Percentiles rank a stretch among this genome's conserved stretches.
These are phyloP conservation scores for Lutjanus erythropterus DNA, from an alignment of 2,113 vertebrate genomes.

Conservation along the genomic window DNA sequence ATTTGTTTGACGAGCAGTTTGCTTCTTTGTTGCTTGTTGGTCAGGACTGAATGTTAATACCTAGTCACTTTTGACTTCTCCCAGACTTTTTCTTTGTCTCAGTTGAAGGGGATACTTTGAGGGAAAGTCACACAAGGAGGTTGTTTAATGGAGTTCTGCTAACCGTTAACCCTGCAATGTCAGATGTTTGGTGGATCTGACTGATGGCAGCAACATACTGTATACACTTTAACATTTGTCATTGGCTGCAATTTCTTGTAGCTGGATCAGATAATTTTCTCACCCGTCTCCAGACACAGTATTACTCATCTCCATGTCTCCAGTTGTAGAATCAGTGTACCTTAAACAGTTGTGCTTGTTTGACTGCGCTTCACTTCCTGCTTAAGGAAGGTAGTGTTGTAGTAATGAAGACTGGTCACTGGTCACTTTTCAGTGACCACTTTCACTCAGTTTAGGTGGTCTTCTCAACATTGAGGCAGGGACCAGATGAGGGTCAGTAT, in stretches of 20 bases:
- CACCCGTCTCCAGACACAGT: not conserved
- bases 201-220: not conserved
- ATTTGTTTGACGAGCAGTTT: not conserved
- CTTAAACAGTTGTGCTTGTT: not conserved
- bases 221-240: not conserved
- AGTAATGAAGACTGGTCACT: too few species aligned
- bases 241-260: not conserved
- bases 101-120: too few species aligned
- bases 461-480: too few species aligned
- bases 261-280: constrained; percentile 1
- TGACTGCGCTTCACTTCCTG: constrained; percentile 2
- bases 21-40: constrained; percentile 10
- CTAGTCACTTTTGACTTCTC: not conserved
- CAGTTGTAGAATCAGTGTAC: not conserved
- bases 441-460: too few species aligned
- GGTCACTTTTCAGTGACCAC: too few species aligned
- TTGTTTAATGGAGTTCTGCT: too few species aligned
- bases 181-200: too few species aligned
- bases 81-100: too few species aligned
- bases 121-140: too few species aligned
- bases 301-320: not conserved
- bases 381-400: not conserved
- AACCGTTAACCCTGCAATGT: too few species aligned
- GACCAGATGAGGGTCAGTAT: not conserved
- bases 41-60: not conserved